Conservation (phyloP, 2,113 vertebrate genomes). For the Cyrtonyx montezumae region DNA sequence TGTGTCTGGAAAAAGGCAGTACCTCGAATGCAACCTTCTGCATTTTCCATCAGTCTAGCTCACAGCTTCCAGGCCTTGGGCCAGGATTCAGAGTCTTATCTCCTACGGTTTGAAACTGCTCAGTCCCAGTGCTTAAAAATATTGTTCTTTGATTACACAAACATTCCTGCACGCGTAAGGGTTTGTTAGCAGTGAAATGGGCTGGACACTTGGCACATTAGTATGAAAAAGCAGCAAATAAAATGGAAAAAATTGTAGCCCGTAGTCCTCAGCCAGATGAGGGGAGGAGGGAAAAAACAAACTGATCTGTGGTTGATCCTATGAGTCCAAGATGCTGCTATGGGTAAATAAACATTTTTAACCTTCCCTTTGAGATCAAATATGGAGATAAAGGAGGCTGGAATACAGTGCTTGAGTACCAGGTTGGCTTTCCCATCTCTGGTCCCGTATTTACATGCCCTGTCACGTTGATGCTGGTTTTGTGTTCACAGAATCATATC, state of each 20-base stretch:
- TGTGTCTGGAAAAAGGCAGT: not conserved
- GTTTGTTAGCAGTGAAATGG: slow-evolving; percentile 3
- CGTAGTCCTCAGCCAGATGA: not conserved
- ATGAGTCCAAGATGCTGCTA: no score
- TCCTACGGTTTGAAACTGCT: not conserved
- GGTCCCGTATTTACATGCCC: no score
- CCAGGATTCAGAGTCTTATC: not conserved
- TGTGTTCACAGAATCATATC: no score
- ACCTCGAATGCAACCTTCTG: not conserved
- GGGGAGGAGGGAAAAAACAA: not conserved
- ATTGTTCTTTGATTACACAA: not conserved
- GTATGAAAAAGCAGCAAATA: slow-evolving; percentile 1
- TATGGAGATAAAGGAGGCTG: no score
- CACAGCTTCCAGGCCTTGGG: not conserved
- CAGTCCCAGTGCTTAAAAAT: not conserved
- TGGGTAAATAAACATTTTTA: no score
- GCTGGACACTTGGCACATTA: rapidly evolving
- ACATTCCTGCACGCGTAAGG: not conserved
- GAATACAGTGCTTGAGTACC: no score
- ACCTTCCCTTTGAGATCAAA: no score
- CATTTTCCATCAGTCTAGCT: not conserved
- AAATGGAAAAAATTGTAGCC: not conserved
- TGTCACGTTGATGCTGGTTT: no score
- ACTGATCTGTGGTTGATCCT: no score
- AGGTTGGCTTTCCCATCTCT: no score